These are phyloP conservation scores for Theodoxus fluviatilis DNA, from an alignment of 2,888 invertebrate genomes.

Conservation along the genomic window DNA sequence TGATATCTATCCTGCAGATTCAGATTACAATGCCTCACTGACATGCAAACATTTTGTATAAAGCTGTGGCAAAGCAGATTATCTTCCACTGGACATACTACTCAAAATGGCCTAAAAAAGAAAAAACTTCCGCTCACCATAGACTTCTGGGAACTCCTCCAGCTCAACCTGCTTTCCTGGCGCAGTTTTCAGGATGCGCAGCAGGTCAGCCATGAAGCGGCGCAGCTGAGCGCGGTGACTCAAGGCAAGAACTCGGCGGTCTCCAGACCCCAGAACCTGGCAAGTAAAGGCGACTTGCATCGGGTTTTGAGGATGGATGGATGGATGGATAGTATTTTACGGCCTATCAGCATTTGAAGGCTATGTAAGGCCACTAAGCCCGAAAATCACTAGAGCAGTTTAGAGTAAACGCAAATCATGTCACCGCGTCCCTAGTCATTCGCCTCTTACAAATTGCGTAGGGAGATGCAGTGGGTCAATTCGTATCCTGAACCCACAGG, in stretches of 20 bases:
- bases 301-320: too few relatives aligned
- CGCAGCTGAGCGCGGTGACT: slow-evolving; percentile 81
- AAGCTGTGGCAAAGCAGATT: neutral
- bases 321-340: too few relatives aligned
- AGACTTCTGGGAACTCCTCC: slow-evolving; percentile 77
- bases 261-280: slow-evolving; percentile 89
- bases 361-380: too few relatives aligned
- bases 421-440: too few relatives aligned
- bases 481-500: too few relatives aligned
- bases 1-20: too few relatives aligned
- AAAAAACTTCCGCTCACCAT: slow-evolving; percentile 63
- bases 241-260: slow-evolving; percentile 83
- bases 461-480: too few relatives aligned
- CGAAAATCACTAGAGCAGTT: too few relatives aligned
- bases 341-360: too few relatives aligned
- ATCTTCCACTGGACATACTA: neutral
- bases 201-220: slow-evolving; percentile 88
- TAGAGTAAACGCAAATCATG: too few relatives aligned
- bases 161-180: slow-evolving; percentile 76
- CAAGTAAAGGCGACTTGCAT: too few relatives aligned
- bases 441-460: too few relatives aligned
- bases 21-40: neutral
- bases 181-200: slow-evolving; percentile 83
- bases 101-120: slow-evolving; percentile 7
- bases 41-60: neutral